Base-by-base conservation (phyloP, 2,888 invertebrate genomes). In the Spicauda simplicius region DNA sequence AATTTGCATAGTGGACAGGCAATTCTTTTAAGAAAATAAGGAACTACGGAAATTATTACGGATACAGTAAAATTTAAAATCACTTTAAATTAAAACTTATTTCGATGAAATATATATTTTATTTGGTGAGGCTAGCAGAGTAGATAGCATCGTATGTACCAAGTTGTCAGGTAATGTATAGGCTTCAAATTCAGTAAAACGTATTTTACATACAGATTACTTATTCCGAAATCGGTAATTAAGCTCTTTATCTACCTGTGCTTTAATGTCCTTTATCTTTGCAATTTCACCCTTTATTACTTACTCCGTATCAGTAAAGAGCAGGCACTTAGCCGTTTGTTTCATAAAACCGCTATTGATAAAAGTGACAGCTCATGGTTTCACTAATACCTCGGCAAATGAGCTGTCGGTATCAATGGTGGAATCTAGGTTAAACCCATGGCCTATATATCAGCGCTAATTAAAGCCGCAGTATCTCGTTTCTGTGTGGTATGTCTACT, bases 371-470 rank as follows among this genome's bases (percentile, higher is more conserved):
- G 37, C 30, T 54, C 41, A 54, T 41, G 58, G 20, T 48, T 59
- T 59, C 45, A 33, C 45, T 48, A 54, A 66, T 66, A 60, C 45
- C 54, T 19, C 30, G 53, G 30, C 19, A 65, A 65, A 65, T 59
- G 19, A 53, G 30, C 45, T 41, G 33, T 60, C 33, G 45, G 48
- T 66, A 60, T 66, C 65, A 65, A 57, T 59, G 59, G 59, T 65
- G 65, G n/a, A 65, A 65, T 60, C 30, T 65, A 65, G 65, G 65
- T 65, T 65, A 65, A 65, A 60, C 45, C 59, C 54, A 59, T 65
- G 64, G 50, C 52, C 57, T 64, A 57, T 64, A 57, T 57, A 55
- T 55, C 45, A 54, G 37, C 57, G 37, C 57, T 57, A 57, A 56
- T 64, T 50, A 56, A 59, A 64, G 30, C 14, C 56, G n/a, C 54